Conservation (phyloP, 30 jellyfish, hydroid and myxozoan genomes). For the Cassiopea andromeda region DNA sequence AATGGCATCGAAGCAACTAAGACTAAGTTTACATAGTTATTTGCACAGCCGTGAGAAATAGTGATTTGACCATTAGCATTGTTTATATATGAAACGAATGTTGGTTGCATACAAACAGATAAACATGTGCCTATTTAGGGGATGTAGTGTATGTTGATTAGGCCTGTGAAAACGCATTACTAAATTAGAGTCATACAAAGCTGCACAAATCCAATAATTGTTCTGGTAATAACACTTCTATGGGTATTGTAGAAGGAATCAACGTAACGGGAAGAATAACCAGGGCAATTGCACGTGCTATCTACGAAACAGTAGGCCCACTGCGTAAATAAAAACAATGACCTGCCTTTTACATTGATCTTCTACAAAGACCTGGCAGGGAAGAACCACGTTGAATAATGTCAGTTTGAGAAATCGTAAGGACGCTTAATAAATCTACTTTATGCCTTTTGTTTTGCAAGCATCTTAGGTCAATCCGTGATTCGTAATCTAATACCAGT, state of each 20-base stretch:
- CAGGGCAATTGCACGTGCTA: not conserved
- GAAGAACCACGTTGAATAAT: not conserved
- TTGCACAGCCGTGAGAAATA: slow-evolving; percentile 7
- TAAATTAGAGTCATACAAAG: not conserved
- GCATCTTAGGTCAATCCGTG: not conserved
- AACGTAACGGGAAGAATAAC: not conserved
- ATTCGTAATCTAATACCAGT: not conserved
- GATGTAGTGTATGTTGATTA: not conserved
- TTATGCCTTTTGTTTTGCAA: not conserved
- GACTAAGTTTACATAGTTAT: not conserved
- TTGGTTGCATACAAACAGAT: not conserved
- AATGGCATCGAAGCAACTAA: not conserved
- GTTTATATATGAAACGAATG: not conserved
- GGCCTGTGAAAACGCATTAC: not conserved
- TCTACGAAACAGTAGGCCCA: not conserved
- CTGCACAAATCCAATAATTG: not conserved
- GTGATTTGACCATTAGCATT: not conserved
- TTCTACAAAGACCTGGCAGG: not conserved
- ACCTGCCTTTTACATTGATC: not conserved
- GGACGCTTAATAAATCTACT: not conserved
- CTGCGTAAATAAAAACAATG: not conserved
- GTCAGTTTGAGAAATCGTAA: not conserved
- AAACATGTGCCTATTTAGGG: not conserved
- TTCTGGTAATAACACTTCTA: not conserved
- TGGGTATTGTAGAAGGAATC: not conserved